phyloP scores from a whole-genome alignment of 2,113 vertebrate genomes.

The Eurypyga helias region DNA sequence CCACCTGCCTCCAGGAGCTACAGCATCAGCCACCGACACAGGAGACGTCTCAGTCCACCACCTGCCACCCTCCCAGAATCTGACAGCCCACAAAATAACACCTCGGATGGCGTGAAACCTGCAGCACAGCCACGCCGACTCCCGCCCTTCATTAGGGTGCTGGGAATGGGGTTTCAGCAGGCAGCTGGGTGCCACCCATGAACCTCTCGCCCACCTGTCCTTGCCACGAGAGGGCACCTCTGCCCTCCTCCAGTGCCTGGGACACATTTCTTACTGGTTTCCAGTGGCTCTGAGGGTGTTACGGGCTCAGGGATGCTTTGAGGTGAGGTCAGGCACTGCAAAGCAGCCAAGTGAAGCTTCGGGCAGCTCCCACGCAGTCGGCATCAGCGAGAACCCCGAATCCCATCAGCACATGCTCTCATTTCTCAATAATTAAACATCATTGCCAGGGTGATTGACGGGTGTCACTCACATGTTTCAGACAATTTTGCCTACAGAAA shows the following conservation, averaged over 20 bases:
- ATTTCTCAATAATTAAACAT: background rate
- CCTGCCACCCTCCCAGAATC: background rate
- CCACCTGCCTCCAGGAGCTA: background rate
- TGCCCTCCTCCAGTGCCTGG: background rate
- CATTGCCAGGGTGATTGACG: background rate
- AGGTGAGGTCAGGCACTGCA: background rate
- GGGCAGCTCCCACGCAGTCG: background rate
- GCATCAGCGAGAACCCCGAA: background rate
- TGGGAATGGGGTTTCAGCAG: background rate
- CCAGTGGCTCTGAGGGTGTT: background rate
- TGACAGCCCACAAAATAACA: rapidly evolving
- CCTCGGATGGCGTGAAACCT: background rate
- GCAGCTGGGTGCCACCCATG: background rate
- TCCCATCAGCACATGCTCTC: background rate
- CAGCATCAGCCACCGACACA: rapidly evolving
- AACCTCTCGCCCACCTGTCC: background rate
- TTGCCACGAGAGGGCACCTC: background rate
- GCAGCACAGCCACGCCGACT: rapidly evolving
- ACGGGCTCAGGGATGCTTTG: rapidly evolving
- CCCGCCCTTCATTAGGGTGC: background rate
- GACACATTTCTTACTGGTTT: background rate
- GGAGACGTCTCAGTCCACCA: background rate
- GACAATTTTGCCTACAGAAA: background rate
- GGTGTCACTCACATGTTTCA: background rate
- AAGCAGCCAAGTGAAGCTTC: background rate